Base-by-base conservation (phyloP, 2,888 invertebrate species). In the Oscheius sp. region DNA sequence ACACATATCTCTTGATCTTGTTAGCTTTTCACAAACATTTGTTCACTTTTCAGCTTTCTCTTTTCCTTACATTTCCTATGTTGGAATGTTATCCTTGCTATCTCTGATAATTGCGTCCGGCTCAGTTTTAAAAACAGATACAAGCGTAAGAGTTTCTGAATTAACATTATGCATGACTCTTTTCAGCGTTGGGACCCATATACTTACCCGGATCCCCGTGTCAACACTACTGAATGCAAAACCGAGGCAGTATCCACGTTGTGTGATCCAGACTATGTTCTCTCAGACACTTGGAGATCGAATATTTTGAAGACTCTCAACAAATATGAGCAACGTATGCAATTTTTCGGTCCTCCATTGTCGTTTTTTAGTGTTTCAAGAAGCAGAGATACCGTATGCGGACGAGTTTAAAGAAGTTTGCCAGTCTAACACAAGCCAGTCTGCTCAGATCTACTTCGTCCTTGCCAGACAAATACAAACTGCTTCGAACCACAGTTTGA, bases 261-360 rank as follows among this genome's bases (percentile, higher is more conserved):
- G 1, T 88, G 88, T 71, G 88, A 88, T 77, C 88, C 88, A 2
- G 88, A 88, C 68, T 87, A 89, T 70, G 83, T 88, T n/a, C 63
- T 88, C 35, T 86, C 88, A 5, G 88, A 88, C 68, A 83, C 86
- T 60, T 89, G 88, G 88, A 71, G 88, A 48, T 76, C 77, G 53
- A 83, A 83, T 53, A 87, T 88, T 58, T 77, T 85, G 58, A 78
- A 82, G 9, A 89, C 85, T 70, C 78, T 88, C 35, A 75, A 78
- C 10, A 79, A 77, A 55, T 86, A 86, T 60, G 77, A 84, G 72
- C 71, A 83, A 62, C 79, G 88, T 88, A 74, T 66, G 86, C 79
- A 9, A 21, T 21, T 7, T n/a, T 35, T 53, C 11, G 35, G 7
- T 37, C 10, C 9, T 55, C 9, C 21, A 59, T 29, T 13, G 11